Evolutionary conservation across 2,888 invertebrate species (phyloP).

Genomic region (Ormyrus nitidulus): DNA sequence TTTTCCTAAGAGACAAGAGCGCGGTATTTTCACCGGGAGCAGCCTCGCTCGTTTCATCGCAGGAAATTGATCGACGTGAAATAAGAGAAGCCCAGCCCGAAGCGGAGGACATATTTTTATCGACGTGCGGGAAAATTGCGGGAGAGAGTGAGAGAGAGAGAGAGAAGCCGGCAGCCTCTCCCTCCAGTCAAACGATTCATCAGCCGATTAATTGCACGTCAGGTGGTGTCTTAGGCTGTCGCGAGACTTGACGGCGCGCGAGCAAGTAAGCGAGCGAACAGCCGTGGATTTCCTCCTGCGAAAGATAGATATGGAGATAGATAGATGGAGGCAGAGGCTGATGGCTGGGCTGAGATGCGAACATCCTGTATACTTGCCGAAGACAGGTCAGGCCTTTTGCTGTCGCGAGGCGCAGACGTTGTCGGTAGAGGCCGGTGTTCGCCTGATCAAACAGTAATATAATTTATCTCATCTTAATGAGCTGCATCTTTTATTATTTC

Average conservation of each 20-base stretch:
- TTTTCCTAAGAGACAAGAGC: too few relatives aligned
- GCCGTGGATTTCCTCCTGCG: slow-evolving; percentile 28
- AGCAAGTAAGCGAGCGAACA: slow-evolving; percentile 25
- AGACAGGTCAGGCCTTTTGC: slow-evolving; percentile 6
- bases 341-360: background rate
- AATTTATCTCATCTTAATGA: slow-evolving; percentile 15
- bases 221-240: slow-evolving; percentile 49
- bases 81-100: slow-evolving; percentile 25
- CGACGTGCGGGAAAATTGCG: slow-evolving; percentile 41
- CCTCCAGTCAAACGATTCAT: slow-evolving; percentile 53
- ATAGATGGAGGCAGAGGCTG: slow-evolving; percentile 2
- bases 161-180: background rate
- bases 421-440: background rate
- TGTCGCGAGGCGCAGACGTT: background rate
- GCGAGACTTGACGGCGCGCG: slow-evolving; percentile 13
- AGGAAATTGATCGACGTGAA: slow-evolving; percentile 32
- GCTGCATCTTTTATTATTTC: background rate
- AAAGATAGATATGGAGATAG: slow-evolving; percentile 35
- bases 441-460: background rate
- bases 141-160: background rate
- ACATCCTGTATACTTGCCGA: background rate
- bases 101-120: slow-evolving; percentile 44
- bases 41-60: slow-evolving; percentile 6
- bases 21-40: too few relatives aligned
- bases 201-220: slow-evolving; percentile 55